Percentiles rank a stretch among this genome's conserved stretches.
phyloP scores from a whole-genome alignment of 2,888 invertebrate genomes.

The Germaria angustata region DNA sequence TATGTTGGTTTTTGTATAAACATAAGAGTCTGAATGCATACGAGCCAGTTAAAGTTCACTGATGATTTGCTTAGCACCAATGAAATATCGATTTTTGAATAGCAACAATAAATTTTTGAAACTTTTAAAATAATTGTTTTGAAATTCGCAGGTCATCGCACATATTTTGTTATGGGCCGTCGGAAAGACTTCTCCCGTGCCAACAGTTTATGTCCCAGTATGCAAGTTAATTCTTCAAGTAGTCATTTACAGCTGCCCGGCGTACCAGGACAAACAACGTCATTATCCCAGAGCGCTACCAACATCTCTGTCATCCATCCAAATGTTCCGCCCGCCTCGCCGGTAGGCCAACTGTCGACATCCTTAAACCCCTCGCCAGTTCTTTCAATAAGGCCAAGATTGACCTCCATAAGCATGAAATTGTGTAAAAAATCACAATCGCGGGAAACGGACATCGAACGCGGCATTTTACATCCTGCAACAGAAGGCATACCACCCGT shows the following conservation, averaged over 20 bases:
- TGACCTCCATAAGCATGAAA: slow-evolving; percentile 79
- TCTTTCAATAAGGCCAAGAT: slow-evolving; percentile 78
- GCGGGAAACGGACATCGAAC: slow-evolving; percentile 73
- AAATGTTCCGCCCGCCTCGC: slow-evolving; percentile 78
- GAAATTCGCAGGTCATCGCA: slow-evolving; percentile 85
- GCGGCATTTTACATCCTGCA: slow-evolving; percentile 72
- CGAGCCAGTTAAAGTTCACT: too few species aligned
- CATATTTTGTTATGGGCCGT: slow-evolving; percentile 91
- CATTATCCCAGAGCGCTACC: slow-evolving; percentile 78
- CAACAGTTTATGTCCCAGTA: slow-evolving; percentile 76
- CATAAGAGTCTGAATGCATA: too few species aligned
- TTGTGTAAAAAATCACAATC: slow-evolving; percentile 76
- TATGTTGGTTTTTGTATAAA: too few species aligned
- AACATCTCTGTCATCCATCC: slow-evolving; percentile 79
- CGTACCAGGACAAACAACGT: slow-evolving; percentile 70
- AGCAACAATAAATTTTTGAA: too few species aligned
- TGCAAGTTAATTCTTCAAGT: slow-evolving; percentile 70
- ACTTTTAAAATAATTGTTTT: too few species aligned
- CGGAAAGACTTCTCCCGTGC: slow-evolving; percentile 80
- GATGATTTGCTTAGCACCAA: too few species aligned
- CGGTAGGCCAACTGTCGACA: slow-evolving; percentile 77
- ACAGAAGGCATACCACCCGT: slow-evolving; percentile 72
- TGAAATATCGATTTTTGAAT: too few species aligned
- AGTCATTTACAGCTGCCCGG: slow-evolving; percentile 75
- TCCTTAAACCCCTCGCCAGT: slow-evolving; percentile 80